Base-by-base conservation (phyloP, 2,797 vertebrate genomes). In the Notamacropus eugenii region DNA sequence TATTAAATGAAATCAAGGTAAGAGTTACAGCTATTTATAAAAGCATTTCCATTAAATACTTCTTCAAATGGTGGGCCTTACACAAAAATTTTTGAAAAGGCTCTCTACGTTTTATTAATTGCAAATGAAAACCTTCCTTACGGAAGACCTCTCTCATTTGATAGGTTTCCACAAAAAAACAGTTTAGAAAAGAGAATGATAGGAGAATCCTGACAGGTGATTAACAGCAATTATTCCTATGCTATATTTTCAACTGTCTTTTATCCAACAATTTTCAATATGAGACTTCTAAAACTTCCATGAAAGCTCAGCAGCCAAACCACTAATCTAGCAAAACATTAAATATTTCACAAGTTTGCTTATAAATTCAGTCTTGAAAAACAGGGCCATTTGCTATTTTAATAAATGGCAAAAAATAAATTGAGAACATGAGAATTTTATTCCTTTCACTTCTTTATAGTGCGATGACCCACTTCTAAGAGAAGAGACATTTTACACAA, bases 61-160 rank as follows among this genome's bases (percentile, higher is more conserved):
- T 96, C 34, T 56, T 96, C 34, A 95, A 92, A 91, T 91, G 3
- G 29, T 92, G 91, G 40, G 94, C 34, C 31, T 97, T 31, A 19
- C 92, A 55, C 31, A 96, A 96, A 96, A 91, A 59, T 91, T 93
- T 95, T 92, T 91, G 14, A 91, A 92, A 95, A 91, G 40, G 54
- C 92, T 55, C 40, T 91, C 46, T 92, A 74, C 52, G 0, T 94
- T 93, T 96, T 92, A 82, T 95, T 94, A 95, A 62, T 90, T 87
- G 27, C 90, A 96, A 95, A 40, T 50, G 92, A 96, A 82, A 90
- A 93, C 58, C 24, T 90, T 90, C 29, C 93, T 94, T 95, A 92
- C 55, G 95, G 1, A 95, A 96, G 93, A 58, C 92, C 56, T 52
- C 62, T 11, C 82, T 90, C 95, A 56, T 96, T 97, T 93, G 92